phyloP scores from a whole-genome alignment of 2,888 invertebrate species.

The Lottia scabra region DNA sequence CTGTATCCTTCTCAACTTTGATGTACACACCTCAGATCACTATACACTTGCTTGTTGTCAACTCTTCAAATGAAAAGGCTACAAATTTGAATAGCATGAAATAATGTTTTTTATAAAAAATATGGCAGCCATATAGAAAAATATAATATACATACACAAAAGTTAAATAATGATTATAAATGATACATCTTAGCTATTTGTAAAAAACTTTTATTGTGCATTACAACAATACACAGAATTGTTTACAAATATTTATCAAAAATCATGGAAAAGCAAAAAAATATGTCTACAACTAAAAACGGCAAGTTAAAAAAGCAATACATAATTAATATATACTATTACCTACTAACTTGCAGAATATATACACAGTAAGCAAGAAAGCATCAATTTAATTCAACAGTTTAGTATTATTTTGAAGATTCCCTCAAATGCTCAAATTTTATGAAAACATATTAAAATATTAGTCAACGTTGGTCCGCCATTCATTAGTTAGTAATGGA shows the following conservation, averaged over 20 bases:
- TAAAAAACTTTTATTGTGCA: not conserved
- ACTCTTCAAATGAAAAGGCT: too few species aligned
- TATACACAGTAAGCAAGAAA: not conserved
- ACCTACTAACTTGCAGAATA: not conserved
- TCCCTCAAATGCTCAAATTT: not conserved
- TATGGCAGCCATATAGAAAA: too few species aligned
- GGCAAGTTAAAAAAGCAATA: constrained; percentile 1
- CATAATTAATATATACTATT: not conserved
- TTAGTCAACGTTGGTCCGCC: not conserved
- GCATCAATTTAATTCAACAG: not conserved
- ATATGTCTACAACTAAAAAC: not conserved
- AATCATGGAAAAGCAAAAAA: too few species aligned
- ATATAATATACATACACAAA: not conserved
- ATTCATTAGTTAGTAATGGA: not conserved
- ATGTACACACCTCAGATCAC: too few species aligned
- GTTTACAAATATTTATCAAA: too few species aligned
- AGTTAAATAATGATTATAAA: not conserved
- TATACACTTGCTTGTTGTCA: too few species aligned
- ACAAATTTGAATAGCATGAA: too few species aligned
- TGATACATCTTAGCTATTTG: not conserved
- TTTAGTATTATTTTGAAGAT: not conserved
- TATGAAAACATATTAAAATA: not conserved
- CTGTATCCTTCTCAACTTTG: too few species aligned
- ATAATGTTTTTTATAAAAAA: too few species aligned
- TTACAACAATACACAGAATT: too few species aligned